A percentile compares a stretch with the other conserved stretches of the same genome.
phyloP scores from a whole-genome alignment of 2,888 invertebrate species.

The Ophion ventricosus region DNA sequence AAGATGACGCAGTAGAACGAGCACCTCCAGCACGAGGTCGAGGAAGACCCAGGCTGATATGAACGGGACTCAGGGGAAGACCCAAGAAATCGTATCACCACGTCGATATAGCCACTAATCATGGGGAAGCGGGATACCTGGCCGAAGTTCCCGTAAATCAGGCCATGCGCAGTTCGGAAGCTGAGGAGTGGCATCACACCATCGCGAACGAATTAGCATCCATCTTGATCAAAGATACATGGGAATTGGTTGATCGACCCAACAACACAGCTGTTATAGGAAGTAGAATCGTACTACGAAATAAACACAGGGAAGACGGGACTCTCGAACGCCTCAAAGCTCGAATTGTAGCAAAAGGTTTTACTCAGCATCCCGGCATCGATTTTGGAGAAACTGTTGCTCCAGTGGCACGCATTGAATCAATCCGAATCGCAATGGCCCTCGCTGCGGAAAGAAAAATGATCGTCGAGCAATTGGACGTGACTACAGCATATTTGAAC shows the following conservation, averaged over 20 bases:
- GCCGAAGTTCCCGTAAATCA: conserved; percentile 36
- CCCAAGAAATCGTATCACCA: conserved; percentile 14
- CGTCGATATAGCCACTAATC: neutral
- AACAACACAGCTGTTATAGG: conserved; percentile 20
- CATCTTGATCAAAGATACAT: conserved; percentile 43
- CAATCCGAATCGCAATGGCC: conserved; percentile 18
- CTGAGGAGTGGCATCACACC: conserved; percentile 32
- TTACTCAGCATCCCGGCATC: neutral
- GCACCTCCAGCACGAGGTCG: neutral
- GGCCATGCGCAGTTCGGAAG: conserved; percentile 30
- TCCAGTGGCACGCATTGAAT: conserved; percentile 31
- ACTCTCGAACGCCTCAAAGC: conserved; percentile 38
- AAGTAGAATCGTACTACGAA: conserved; percentile 46
- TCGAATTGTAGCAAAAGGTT: conserved; percentile 34
- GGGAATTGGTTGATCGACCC: conserved; percentile 15
- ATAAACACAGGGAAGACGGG: conserved; percentile 41
- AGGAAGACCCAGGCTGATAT: neutral
- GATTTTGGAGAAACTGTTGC: conserved; percentile 52
- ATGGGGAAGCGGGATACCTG: neutral
- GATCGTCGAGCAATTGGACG: neutral
- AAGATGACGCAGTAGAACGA: neutral
- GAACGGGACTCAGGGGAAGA: conserved; percentile 37
- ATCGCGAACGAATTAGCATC: conserved; percentile 29
- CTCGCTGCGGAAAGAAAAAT: conserved; percentile 4
- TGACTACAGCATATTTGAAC: conserved; percentile 6